Evolutionary conservation across 2,113 vertebrate genomes (phyloP), one percentile per base, ranked within the genome.

Genomic region (Vireo altiloquus): DNA sequence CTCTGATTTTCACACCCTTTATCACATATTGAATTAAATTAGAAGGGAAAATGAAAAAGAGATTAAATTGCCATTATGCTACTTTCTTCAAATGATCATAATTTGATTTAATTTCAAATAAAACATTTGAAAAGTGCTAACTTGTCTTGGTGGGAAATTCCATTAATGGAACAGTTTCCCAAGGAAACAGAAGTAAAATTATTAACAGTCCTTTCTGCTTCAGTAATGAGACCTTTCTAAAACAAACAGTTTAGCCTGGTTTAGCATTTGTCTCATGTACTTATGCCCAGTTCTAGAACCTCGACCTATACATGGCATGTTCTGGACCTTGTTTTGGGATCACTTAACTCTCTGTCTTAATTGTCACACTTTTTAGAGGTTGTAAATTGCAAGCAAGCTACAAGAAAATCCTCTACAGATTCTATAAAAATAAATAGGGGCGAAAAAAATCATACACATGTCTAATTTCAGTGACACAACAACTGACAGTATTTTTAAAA

Each of bases 81-180:
- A 33, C n/a, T 82, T 78, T 65, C 63, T 82, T 86, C 17, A 90
- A 88, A 82, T 70, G 7, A 77, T 86, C 54, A 60, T 70, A 40
- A 59, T 65, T 80, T 69, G n/a, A 79, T 79, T 79, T 85, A 27
- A 69, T 95, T 96, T 77, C 35, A 77, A 92, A 75, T 66, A 37
- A 80, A 94, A 79, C 63, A 90, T 70, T 91, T 59, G 74, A 56
- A 39, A 63, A 89, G 13, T 66, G 80, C 64, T 83, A 69, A 15
- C 70, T 85, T 64, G 92, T 92, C 87, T 75, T 77, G 19, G 17
- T 90, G 46, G 28, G 27, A 92, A 92, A 74, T 74, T 64, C 56
- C 63, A 47, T 70, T 82, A 93, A 87, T 69, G 28, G 44, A 86
- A 72, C 10, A 22, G 35, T 90, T 94, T 88, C 66, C 66, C 35